phyloP scores from a whole-genome alignment of 2,113 vertebrate species.

The Arizona elegans region DNA sequence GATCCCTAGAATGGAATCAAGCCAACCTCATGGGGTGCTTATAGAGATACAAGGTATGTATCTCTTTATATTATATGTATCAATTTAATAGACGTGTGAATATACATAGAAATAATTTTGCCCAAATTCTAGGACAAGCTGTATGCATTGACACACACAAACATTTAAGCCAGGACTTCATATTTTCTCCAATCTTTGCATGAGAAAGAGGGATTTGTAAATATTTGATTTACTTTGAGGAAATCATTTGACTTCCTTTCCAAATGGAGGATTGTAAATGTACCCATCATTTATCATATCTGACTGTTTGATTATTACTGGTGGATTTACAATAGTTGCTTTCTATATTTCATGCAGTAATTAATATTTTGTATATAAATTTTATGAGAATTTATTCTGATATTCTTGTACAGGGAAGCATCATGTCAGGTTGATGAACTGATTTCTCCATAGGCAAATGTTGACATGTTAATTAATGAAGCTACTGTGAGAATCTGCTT shows the following conservation, averaged over 20 bases:
- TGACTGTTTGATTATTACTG: not conserved
- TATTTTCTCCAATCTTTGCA: not conserved
- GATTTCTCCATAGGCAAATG: not conserved
- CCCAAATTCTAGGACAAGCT: not conserved
- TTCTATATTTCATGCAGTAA: not conserved
- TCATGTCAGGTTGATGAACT: constrained; percentile 5
- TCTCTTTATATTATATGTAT: not conserved
- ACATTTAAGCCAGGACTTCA: not conserved
- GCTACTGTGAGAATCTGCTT: not conserved
- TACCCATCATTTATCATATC: not conserved
- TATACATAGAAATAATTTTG: not conserved
- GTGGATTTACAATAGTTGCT: not conserved
- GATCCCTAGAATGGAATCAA: not conserved
- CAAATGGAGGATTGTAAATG: not conserved
- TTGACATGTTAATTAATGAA: constrained; percentile 10
- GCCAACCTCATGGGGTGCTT: not conserved
- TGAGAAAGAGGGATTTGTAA: not conserved
- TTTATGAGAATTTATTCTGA: not conserved
- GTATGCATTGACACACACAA: not conserved
- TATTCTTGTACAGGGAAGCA: not conserved
- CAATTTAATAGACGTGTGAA: not conserved
- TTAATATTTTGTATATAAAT: constrained; percentile 14
- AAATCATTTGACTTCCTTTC: not conserved
- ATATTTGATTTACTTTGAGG: not conserved
- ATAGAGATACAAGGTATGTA: not conserved